Evolutionary conservation across 2,888 invertebrate species (phyloP).

Genomic region (Phengaris arion): DNA sequence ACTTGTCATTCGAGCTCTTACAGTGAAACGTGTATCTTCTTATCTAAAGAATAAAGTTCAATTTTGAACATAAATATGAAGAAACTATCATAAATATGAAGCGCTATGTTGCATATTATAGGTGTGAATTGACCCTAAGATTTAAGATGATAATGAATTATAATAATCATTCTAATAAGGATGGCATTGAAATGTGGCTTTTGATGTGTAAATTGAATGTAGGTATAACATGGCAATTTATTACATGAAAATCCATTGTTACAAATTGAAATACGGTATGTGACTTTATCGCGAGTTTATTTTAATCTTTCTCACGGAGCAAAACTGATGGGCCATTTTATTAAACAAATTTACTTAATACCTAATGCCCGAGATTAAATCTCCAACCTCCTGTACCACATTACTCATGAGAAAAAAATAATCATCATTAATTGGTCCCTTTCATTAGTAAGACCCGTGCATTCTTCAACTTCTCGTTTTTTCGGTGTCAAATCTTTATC

Average conservation of each 20-base stretch:
- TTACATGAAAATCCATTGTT: not conserved
- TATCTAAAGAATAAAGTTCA: too few species aligned
- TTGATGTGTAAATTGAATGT: not conserved
- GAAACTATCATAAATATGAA: too few species aligned
- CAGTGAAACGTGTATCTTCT: too few species aligned
- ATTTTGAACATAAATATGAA: too few species aligned
- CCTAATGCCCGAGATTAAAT: constrained; percentile 33
- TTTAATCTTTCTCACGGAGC: constrained; percentile 26
- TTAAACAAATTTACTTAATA: constrained; percentile 32
- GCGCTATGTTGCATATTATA: too few species aligned
- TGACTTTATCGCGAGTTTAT: constrained; percentile 17
- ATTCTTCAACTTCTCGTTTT: constrained; percentile 70
- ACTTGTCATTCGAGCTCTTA: too few species aligned
- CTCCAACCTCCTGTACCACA: constrained; percentile 56
- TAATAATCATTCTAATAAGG: too few species aligned
- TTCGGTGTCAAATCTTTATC: constrained; percentile 77
- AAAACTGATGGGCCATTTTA: constrained; percentile 27
- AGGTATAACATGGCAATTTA: not conserved
- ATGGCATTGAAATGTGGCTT: too few species aligned
- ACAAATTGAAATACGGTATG: constrained; percentile 14
- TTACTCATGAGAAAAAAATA: constrained; percentile 72
- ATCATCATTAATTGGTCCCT: constrained; percentile 78
- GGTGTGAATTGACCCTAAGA: too few species aligned
- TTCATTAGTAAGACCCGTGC: constrained; percentile 76
- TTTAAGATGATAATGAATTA: too few species aligned